Conservation (phyloP, 2,888 invertebrate species). For the Alitta virens region DNA sequence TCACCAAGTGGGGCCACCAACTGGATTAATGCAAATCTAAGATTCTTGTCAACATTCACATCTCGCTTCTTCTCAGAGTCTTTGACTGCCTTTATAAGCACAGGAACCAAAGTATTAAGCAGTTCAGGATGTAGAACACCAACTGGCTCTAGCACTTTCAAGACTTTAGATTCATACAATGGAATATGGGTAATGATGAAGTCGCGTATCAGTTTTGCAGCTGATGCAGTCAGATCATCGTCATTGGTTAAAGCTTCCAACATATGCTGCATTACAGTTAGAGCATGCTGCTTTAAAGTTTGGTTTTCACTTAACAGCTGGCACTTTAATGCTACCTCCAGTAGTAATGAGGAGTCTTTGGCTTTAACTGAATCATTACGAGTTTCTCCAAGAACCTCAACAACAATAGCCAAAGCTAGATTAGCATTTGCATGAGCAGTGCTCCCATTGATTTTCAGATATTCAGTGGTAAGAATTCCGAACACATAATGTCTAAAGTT, state of each 20-base stretch:
- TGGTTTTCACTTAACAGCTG: constrained; percentile 18
- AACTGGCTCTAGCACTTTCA: constrained; percentile 31
- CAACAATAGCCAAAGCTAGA: too few relatives aligned
- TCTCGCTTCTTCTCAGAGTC: constrained; percentile 35
- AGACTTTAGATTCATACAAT: constrained; percentile 24
- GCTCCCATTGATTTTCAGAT: too few relatives aligned
- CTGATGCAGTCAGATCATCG: not conserved
- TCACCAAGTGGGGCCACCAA: too few relatives aligned
- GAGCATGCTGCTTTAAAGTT: constrained; percentile 14
- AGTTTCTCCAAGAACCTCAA: too few relatives aligned
- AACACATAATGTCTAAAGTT: too few relatives aligned
- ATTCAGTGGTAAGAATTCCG: too few relatives aligned
- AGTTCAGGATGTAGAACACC: constrained; percentile 24
- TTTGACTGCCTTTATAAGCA: constrained; percentile 26
- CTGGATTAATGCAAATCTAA: constrained; percentile 29
- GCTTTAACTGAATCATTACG: too few relatives aligned
- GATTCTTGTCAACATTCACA: constrained; percentile 32
- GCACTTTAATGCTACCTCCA: constrained; percentile 29
- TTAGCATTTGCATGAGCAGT: too few relatives aligned
- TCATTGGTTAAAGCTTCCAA: constrained; percentile 16
- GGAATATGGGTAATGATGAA: constrained; percentile 19
- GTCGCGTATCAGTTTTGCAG: too few relatives aligned
- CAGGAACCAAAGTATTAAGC: constrained; percentile 25
- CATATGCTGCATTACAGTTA: constrained; percentile 9
- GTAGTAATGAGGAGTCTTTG: constrained; percentile 22